Evolutionary conservation across 2,113 vertebrate species (phyloP).

Genomic region (Actinemys pallida): DNA sequence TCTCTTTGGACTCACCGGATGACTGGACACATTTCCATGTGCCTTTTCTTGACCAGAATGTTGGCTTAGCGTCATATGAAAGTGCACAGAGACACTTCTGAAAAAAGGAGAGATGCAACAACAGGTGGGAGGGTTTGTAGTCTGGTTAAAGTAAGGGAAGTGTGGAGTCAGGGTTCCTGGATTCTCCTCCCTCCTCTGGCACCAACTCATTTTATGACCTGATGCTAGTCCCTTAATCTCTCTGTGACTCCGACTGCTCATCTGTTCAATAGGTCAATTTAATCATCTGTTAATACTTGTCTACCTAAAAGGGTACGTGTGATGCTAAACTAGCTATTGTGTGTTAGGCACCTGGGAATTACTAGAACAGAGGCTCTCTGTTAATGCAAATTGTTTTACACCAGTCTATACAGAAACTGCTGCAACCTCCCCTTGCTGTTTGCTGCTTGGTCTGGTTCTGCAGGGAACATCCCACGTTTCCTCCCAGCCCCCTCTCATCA

Average conservation of each 20-base stretch:
- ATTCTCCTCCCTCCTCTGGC: neutral
- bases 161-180: neutral
- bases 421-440: neutral
- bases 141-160: neutral
- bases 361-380: neutral
- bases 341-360: neutral
- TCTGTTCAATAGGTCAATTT: fast-evolving
- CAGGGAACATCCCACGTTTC: neutral
- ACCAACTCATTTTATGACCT: neutral
- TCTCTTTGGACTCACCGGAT: neutral
- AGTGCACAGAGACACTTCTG: neutral
- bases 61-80: neutral
- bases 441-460: neutral
- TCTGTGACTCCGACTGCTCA: fast-evolving
- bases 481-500: fast-evolving
- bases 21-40: neutral
- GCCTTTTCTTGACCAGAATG: neutral
- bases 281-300: no score
- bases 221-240: neutral
- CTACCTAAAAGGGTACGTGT: fast-evolving
- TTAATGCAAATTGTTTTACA: neutral
- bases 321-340: neutral
- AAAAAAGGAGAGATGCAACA: neutral
- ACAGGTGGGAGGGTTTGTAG: neutral
- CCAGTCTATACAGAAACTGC: neutral